These are phyloP conservation scores for Bryconaethiops microstoma DNA, from an alignment of 2,797 vertebrate species.

Conservation along the genomic window DNA sequence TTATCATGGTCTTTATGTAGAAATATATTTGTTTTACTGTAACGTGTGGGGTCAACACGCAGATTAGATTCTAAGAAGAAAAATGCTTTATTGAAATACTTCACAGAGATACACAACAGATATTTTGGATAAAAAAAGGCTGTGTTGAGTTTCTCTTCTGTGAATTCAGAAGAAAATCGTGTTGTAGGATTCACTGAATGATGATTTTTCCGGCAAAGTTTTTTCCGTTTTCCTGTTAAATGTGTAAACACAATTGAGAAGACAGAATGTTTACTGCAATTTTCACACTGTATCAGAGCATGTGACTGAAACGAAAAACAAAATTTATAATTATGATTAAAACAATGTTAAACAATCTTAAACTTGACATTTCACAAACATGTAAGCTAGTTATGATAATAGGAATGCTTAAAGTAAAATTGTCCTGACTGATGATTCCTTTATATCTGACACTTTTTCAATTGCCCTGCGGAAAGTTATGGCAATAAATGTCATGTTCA, in stretches of 20 bases:
- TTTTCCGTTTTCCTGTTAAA: neutral
- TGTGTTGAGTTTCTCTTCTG: neutral
- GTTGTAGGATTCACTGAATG: neutral
- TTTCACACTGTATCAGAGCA: neutral
- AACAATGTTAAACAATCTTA: neutral
- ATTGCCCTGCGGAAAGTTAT: neutral
- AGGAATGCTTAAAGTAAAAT: neutral
- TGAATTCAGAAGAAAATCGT: neutral
- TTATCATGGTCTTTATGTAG: neutral
- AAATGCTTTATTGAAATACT: neutral
- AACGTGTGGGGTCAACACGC: neutral
- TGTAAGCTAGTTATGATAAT: too few species aligned
- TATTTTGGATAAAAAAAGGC: neutral
- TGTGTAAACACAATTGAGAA: too few species aligned
- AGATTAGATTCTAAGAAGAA: neutral
- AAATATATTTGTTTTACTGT: neutral
- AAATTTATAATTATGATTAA: neutral
- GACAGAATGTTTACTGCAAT: too few species aligned
- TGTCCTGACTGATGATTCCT: neutral
- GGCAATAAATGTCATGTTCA: neutral
- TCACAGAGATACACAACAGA: neutral
- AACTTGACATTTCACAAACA: too few species aligned
- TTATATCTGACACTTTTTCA: neutral
- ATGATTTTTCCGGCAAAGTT: neutral
- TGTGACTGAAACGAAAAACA: neutral